Conservation (phyloP, 2,113 vertebrate species). For the Lepus americanus region DNA sequence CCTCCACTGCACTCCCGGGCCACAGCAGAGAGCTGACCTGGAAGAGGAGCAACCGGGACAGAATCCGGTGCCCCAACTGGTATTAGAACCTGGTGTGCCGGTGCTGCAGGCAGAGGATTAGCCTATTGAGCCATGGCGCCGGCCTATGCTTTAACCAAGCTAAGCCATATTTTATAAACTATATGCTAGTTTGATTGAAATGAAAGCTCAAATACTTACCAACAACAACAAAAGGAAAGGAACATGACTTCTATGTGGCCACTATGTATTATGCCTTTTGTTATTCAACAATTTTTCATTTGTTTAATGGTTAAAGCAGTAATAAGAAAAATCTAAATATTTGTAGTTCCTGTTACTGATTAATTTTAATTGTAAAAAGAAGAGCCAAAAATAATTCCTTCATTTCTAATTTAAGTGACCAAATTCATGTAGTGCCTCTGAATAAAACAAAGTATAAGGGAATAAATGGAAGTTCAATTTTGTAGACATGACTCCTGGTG, state of each 20-base stretch:
- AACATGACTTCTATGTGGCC: neutral
- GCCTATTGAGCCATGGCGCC: no score
- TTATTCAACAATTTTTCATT: neutral
- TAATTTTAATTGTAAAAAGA: neutral
- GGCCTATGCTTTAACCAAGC: neutral
- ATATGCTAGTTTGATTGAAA: neutral
- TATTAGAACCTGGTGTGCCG: no score
- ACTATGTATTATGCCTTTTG: neutral
- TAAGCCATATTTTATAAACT: neutral
- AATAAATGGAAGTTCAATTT: neutral
- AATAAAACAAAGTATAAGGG: neutral
- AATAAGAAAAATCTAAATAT: slow-evolving; percentile 42
- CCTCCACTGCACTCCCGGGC: no score
- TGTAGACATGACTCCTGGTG: neutral
- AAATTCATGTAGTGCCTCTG: neutral
- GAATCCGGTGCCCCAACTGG: no score
- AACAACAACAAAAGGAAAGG: neutral
- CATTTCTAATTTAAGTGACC: neutral
- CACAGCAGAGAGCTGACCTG: no score
- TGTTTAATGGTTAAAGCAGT: neutral
- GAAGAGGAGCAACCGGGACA: no score
- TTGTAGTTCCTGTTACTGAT: neutral
- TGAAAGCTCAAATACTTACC: neutral
- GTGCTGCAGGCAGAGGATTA: no score
- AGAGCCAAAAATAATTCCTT: neutral